Evolutionary conservation across 2,797 vertebrate genomes (phyloP).

Genomic region (Capromys pilorides): DNA sequence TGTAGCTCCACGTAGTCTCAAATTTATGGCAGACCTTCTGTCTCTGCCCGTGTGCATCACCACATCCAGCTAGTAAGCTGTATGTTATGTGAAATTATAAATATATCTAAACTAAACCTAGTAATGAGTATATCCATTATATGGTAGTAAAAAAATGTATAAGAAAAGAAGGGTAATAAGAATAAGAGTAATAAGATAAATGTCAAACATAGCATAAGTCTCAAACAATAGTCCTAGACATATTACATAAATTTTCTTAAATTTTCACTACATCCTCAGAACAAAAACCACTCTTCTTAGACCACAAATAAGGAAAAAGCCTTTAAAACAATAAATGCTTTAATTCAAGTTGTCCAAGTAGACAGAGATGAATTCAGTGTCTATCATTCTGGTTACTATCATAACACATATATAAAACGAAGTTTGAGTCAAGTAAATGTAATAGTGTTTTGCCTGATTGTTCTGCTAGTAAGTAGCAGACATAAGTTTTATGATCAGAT

Average conservation of each 20-base stretch:
- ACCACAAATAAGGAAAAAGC: neutral
- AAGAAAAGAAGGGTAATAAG: neutral
- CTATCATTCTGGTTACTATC: neutral
- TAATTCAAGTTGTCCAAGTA: neutral
- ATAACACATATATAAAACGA: neutral
- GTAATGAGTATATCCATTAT: neutral
- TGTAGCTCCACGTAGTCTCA: neutral
- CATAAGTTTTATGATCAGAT: neutral
- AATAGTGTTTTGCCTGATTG: neutral
- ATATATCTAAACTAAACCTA: neutral
- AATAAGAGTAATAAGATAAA: neutral
- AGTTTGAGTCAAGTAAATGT: conserved; percentile 9
- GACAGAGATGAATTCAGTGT: neutral
- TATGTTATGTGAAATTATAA: neutral
- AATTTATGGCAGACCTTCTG: neutral
- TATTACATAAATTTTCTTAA: neutral
- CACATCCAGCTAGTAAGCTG: neutral
- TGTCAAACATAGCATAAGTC: neutral
- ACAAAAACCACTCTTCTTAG: neutral
- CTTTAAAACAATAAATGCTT: conserved; percentile 38
- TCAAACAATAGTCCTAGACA: neutral
- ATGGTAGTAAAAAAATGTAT: neutral
- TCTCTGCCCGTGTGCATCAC: neutral
- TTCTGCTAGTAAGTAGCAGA: neutral
- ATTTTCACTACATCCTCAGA: neutral